phyloP scores from a whole-genome alignment of 2,113 vertebrate genomes.

The Indicator indicator region DNA sequence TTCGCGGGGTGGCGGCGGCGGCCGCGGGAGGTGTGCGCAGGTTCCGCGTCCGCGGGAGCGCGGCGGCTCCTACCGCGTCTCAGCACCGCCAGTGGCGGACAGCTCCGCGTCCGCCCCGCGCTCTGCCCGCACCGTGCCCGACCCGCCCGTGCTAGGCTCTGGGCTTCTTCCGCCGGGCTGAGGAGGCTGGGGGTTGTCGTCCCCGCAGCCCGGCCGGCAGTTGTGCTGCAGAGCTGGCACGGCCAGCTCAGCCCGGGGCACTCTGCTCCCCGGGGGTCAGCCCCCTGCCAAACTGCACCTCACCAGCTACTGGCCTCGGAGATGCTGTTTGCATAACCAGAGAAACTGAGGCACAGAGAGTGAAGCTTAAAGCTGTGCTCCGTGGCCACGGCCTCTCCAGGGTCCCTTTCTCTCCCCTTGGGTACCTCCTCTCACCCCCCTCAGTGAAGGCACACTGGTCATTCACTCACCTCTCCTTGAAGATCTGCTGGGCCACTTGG shows the following conservation, averaged over 20 bases:
- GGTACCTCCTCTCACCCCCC: background rate
- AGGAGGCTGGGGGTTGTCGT: background rate
- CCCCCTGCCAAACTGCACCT: background rate
- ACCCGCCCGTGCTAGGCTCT: background rate
- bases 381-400: fast-evolving
- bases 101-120: background rate
- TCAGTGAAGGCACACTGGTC: background rate
- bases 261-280: background rate
- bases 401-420: background rate
- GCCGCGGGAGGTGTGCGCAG: background rate
- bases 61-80: background rate
- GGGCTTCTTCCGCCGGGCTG: background rate
- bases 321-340: fast-evolving
- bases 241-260: background rate
- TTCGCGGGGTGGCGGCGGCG: background rate
- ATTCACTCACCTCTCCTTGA: background rate
- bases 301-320: fast-evolving
- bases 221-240: background rate
- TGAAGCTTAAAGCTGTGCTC: fast-evolving
- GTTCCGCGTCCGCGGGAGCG: background rate
- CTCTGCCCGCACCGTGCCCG: background rate
- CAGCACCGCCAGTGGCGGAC: slow-evolving; percentile 22
- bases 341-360: background rate
- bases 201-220: background rate
- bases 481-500: background rate